Conservation (phyloP, 2,113 vertebrate species). For the Etheostoma cragini region DNA sequence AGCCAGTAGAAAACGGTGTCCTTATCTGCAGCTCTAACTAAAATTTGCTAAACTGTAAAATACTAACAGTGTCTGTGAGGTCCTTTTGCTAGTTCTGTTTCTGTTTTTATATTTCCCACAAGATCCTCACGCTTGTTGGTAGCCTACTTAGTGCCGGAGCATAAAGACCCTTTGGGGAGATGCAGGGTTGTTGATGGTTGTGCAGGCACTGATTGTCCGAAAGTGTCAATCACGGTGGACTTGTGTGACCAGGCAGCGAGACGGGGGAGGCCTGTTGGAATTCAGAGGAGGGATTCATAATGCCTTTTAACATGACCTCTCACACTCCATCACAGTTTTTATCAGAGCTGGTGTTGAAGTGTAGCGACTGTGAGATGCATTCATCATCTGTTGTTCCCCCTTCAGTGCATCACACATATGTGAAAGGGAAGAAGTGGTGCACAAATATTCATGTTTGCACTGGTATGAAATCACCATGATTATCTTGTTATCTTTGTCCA, state of each 20-base stretch:
- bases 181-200: conserved; percentile 41
- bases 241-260: conserved; percentile 42
- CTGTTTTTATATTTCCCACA: not conserved
- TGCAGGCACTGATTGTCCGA: conserved; percentile 56
- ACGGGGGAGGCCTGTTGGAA: conserved; percentile 40
- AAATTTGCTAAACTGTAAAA: not conserved
- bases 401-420: not conserved
- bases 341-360: conserved; percentile 59
- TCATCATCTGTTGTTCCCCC: conserved; percentile 45
- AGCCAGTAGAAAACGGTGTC: not conserved
- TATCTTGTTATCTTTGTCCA: conserved; percentile 44
- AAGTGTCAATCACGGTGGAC: conserved; percentile 61
- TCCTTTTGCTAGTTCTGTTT: not conserved
- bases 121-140: conserved; percentile 46
- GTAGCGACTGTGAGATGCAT: conserved; percentile 49
- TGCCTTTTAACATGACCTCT: conserved; percentile 71
- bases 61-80: conserved; percentile 22
- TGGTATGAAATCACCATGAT: conserved; percentile 41
- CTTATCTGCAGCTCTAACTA: not conserved
- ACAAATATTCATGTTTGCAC: conserved; percentile 34
- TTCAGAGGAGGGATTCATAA: conserved; percentile 58
- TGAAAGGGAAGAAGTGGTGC: conserved; percentile 21
- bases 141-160: conserved; percentile 30
- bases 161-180: conserved; percentile 57
- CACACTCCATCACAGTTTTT: conserved; percentile 56